Conservation (phyloP, 2,888 invertebrate genomes). For the Bombylius discolor region DNA sequence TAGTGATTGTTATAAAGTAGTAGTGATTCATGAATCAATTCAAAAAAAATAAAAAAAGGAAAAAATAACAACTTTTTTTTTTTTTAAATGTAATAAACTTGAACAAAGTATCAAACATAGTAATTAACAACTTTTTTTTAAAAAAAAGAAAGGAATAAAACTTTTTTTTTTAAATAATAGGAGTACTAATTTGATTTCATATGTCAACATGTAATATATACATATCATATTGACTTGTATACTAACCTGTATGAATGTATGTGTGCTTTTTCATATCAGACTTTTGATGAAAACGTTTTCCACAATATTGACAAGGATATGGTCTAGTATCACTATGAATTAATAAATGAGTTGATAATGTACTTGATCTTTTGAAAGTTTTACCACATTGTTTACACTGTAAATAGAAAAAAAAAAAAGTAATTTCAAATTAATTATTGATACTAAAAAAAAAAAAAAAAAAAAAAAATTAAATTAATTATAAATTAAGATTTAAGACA, state of each 20-base stretch:
- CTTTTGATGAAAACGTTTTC: slow-evolving; percentile 37
- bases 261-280: slow-evolving; percentile 99
- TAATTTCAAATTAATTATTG: too few relatives aligned
- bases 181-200: too few relatives aligned
- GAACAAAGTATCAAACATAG: too few relatives aligned
- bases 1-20: too few relatives aligned
- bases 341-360: slow-evolving; percentile 89
- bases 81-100: too few relatives aligned
- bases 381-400: slow-evolving; percentile 93
- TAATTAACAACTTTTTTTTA: too few relatives aligned
- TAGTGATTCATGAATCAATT: too few relatives aligned
- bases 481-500: too few relatives aligned
- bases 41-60: too few relatives aligned
- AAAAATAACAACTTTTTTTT: too few relatives aligned
- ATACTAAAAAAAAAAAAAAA: neutral
- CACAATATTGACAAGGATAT: slow-evolving; percentile 95
- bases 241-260: slow-evolving; percentile 86
- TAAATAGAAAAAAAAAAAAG: slow-evolving; percentile 12
- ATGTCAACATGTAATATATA: neutral
- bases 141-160: too few relatives aligned
- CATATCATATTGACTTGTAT: neutral
- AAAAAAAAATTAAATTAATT: neutral
- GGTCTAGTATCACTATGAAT: slow-evolving; percentile 96
- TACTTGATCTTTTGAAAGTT: slow-evolving; percentile 90
- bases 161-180: neutral